Evolutionary conservation across 1,140 invertebrate genomes (phyloP).

Genomic region (Bemisia tabaci): DNA sequence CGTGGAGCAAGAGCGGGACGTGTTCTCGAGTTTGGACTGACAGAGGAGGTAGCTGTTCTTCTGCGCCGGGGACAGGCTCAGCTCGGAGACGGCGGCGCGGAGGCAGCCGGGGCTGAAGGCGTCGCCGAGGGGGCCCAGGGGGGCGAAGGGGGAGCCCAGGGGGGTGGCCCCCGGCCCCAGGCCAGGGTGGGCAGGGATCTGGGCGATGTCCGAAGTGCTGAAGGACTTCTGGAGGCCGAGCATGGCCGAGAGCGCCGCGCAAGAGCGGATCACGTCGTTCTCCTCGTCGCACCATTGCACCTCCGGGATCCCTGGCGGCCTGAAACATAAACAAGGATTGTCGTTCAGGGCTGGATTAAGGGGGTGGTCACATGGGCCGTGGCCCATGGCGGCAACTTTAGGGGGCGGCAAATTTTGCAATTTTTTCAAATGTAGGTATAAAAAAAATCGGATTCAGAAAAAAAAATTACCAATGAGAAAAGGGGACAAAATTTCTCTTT

Average conservation of each 20-base stretch:
- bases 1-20: conserved; percentile 68
- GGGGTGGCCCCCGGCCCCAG: no score
- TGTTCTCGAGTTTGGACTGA: conserved; percentile 42
- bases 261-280: conserved; percentile 60
- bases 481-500: no score
- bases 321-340: no score
- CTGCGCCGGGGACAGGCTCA: conserved; percentile 42
- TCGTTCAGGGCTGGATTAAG: no score
- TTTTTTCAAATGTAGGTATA: no score
- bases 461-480: no score
- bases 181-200: no score
- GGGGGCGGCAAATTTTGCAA: no score
- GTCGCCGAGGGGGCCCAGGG: conserved; percentile 19
- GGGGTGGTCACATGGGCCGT: no score
- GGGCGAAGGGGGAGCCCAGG: no score
- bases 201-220: conserved; percentile 58
- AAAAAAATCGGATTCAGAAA: no score
- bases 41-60: conserved; percentile 40
- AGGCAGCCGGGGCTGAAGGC: conserved; percentile 16
- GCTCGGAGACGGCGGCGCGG: conserved; percentile 43
- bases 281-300: conserved; percentile 59
- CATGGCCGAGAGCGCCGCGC: conserved; percentile 59
- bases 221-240: conserved; percentile 66
- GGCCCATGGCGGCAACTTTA: no score
- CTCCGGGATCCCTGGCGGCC: conserved; percentile 44